Evolutionary conservation across 2,888 invertebrate genomes (phyloP).

Genomic region (Sphaeridia pumilis): DNA sequence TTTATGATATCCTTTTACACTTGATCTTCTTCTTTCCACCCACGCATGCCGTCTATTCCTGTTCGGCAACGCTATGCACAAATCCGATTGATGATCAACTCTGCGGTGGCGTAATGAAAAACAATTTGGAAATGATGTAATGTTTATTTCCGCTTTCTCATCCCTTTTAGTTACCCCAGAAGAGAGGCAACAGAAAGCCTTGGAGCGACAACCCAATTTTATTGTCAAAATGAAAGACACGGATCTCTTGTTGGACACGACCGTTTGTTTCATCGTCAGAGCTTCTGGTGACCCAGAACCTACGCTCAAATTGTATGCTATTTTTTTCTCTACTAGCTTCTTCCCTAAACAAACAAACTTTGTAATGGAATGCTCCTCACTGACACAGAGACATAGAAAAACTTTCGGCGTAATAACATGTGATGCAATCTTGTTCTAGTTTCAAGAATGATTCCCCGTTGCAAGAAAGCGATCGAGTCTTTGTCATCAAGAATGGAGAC

Average conservation of each 20-base stretch:
- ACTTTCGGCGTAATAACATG: too few relatives aligned
- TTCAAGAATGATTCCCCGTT: conserved; percentile 70
- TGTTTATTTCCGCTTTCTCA: neutral
- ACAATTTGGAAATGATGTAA: neutral
- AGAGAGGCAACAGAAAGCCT: conserved; percentile 55
- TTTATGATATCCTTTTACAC: neutral
- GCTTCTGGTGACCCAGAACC: conserved; percentile 81
- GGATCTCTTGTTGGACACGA: conserved; percentile 73
- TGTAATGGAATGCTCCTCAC: too few relatives aligned
- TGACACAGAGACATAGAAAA: too few relatives aligned
- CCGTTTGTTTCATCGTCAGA: conserved; percentile 76
- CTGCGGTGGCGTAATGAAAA: too few relatives aligned
- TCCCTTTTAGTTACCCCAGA: conserved; percentile 52
- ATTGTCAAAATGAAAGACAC: conserved; percentile 74
- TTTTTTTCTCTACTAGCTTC: neutral
- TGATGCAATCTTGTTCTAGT: too few relatives aligned
- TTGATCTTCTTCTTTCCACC: conserved; percentile 1
- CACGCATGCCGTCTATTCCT: neutral
- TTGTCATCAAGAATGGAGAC: conserved; percentile 49
- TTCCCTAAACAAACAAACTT: too few relatives aligned
- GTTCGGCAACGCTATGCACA: neutral
- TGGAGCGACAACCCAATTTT: conserved; percentile 69
- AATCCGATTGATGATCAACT: neutral
- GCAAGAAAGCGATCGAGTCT: conserved; percentile 51
- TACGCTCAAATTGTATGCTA: conserved; percentile 77